Evolutionary conservation across 2,888 invertebrate species (phyloP), one percentile per base, ranked within the genome.

Genomic region (Drosophila nr. fundita): DNA sequence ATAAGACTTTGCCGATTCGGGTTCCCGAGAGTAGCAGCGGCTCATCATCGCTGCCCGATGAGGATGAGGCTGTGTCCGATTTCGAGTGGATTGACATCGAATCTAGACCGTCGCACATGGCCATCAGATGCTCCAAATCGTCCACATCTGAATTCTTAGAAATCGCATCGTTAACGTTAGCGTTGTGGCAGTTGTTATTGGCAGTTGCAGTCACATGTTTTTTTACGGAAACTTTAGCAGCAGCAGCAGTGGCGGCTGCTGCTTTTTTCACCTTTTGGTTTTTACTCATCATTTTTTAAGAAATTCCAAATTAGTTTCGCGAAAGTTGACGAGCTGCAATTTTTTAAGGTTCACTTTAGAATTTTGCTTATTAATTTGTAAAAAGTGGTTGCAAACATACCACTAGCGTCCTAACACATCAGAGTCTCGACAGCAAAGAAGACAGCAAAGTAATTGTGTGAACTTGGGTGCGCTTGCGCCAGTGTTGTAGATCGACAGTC

Each of bases 241-340:
- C 69, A 21, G n/a, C 45, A 1, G n/a, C n/a, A 2, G 30, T 42
- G 0, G 68, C 21, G 36, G 58, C 24, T 3, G 57, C 66, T 7
- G 67, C 63, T 24, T 73, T 85, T 65, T 71, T 82, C 24, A 57
- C 40, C 40, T 73, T 78, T 24, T 74, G 64, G 15, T 74, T 73
- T 21, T 73, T 83, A 24, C 68, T 79, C 86, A 85, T 83, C n/a
- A 8, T 48, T 29, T 36, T 36, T 29, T 11, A 24, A 27, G 8
- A 53, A 48, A 24, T 42, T 53, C 11, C 11, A 54, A 65, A 59
- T 53, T 42, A 42, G 48, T 58, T 69, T 60, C 11, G 11, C 15
- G 11, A 67, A 55, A 50, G 18, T 45, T 54, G 38, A 75, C 29
- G 36, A 30, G 10, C 60, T 67, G 77, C 30, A 61, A 78, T 75